A percentile compares a stretch with the other conserved stretches of the same genome.
Evolutionary conservation across 2,113 vertebrate species (phyloP).

Genomic region (Muscicapa adusta): DNA sequence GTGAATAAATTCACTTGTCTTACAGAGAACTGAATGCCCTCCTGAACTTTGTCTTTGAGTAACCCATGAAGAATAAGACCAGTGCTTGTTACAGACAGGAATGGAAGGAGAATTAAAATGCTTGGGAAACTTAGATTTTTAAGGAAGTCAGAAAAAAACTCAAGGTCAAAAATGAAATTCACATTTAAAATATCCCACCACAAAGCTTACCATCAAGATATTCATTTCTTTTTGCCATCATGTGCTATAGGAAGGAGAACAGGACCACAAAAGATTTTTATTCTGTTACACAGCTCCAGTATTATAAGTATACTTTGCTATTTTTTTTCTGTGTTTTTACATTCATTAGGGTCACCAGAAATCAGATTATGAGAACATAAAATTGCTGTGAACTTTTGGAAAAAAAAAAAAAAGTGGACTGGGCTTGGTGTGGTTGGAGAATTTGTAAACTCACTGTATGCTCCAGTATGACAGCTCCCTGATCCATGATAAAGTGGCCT

Average conservation of each 20-base stretch:
- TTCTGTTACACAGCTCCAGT: neutral
- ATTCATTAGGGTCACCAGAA: neutral
- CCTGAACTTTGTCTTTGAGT: neutral
- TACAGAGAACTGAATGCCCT: neutral
- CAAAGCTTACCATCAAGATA: neutral
- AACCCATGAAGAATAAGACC: neutral
- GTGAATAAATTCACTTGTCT: neutral
- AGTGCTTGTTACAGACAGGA: neutral
- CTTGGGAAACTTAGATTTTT: neutral
- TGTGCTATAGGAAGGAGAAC: neutral
- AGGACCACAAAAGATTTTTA: neutral
- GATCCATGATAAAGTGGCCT: neutral
- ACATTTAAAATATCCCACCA: neutral
- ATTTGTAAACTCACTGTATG: neutral
- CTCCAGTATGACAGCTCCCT: neutral
- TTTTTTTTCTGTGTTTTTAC: neutral
- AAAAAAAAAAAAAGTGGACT: neutral
- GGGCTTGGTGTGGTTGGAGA: accelerated
- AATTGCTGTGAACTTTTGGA: neutral
- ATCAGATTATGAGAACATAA: neutral
- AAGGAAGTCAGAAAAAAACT: neutral
- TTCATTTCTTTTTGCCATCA: neutral
- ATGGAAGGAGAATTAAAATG: neutral
- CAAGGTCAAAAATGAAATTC: neutral
- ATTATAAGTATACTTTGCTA: neutral